Evolutionary conservation across 2,888 invertebrate genomes (phyloP).

Genomic region (Hirtodrosophila cameraria): DNA sequence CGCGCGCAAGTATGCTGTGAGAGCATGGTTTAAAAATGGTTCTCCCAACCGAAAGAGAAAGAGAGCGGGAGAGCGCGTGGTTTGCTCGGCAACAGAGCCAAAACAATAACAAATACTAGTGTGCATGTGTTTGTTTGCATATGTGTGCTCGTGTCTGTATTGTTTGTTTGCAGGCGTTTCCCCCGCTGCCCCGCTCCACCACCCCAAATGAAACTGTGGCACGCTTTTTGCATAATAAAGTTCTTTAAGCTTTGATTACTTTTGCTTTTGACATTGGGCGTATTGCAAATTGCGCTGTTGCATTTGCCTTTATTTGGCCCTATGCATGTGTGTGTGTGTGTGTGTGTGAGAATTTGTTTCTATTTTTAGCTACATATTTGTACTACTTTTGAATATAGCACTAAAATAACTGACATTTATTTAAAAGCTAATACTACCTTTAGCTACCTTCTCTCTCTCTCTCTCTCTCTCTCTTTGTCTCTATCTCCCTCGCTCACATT

Average conservation of each 20-base stretch:
- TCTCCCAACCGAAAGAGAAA: background rate
- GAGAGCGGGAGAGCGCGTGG: slow-evolving; percentile 11
- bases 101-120: slow-evolving; percentile 53
- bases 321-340: background rate
- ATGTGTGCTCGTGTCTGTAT: slow-evolving; percentile 5
- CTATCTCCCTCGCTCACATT: too few relatives aligned
- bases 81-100: slow-evolving; percentile 47
- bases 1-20: slow-evolving; percentile 10
- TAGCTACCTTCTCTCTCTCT: too few relatives aligned
- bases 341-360: slow-evolving; percentile 1
- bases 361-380: too few relatives aligned
- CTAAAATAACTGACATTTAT: too few relatives aligned
- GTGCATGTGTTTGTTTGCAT: slow-evolving; percentile 3
- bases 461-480: too few relatives aligned
- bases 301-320: slow-evolving; percentile 32
- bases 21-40: background rate
- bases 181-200: slow-evolving; percentile 17
- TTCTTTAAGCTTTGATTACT: slow-evolving; percentile 64
- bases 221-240: slow-evolving; percentile 77
- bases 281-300: slow-evolving; percentile 47
- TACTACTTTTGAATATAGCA: too few relatives aligned
- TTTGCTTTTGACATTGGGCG: slow-evolving; percentile 70
- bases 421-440: too few relatives aligned
- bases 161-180: slow-evolving; percentile 34
- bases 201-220: slow-evolving; percentile 30